Evolutionary conservation across 2,113 vertebrate genomes (phyloP).

Genomic region (Zosterops pallidus): DNA sequence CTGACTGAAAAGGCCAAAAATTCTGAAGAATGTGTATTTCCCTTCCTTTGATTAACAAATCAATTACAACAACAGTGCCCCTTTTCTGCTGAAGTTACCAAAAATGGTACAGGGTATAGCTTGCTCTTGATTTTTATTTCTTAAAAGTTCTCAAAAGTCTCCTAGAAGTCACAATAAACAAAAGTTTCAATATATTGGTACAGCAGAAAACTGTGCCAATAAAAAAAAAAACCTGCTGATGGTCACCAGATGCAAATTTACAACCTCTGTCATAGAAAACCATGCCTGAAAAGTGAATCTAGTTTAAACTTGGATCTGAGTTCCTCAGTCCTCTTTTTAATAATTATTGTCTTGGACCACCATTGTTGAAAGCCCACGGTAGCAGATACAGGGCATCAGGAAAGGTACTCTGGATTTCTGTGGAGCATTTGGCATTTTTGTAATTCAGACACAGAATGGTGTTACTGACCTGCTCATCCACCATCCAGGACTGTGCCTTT

Average conservation of each 20-base stretch:
- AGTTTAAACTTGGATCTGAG: neutral
- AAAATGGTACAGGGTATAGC: neutral
- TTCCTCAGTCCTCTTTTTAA: neutral
- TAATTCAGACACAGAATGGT: neutral
- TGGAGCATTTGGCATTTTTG: neutral
- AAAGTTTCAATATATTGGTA: neutral
- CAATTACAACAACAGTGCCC: neutral
- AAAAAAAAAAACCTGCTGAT: neutral
- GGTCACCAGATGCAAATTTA: neutral
- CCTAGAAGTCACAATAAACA: neutral
- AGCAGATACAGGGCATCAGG: neutral
- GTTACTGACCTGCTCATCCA: neutral
- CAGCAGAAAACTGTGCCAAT: neutral
- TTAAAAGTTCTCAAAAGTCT: neutral
- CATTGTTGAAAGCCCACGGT: neutral
- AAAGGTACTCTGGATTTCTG: neutral
- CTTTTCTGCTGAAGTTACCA: neutral
- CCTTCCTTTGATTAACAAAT: neutral
- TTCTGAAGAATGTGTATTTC: neutral
- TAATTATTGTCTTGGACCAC: neutral
- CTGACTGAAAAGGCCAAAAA: neutral
- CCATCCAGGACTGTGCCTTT: neutral
- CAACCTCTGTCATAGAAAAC: neutral
- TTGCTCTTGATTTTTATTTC: neutral
- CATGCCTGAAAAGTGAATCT: neutral